Evolutionary conservation across 2,888 invertebrate species (phyloP).

Genomic region (Dysmachus trigonus): DNA sequence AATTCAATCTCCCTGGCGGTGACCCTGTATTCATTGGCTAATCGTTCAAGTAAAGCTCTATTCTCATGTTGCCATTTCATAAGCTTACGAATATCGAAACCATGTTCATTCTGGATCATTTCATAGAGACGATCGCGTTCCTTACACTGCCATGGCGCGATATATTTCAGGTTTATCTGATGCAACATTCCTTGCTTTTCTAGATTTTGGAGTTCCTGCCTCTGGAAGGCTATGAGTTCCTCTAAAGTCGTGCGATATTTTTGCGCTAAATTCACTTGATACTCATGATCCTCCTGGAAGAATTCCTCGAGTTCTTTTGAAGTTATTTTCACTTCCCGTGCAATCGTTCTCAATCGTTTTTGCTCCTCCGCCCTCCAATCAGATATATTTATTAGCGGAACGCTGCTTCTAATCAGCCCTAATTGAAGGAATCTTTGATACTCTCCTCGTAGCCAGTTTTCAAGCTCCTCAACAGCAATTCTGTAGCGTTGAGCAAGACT

Average conservation of each 20-base stretch:
- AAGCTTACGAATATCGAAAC: slow-evolving; percentile 56
- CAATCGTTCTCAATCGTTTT: slow-evolving; percentile 57
- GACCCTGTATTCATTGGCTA: slow-evolving; percentile 55
- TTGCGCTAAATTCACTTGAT: slow-evolving; percentile 55
- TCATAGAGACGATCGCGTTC: slow-evolving; percentile 61
- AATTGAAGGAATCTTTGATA: slow-evolving; percentile 58
- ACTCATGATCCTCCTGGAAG: slow-evolving; percentile 54
- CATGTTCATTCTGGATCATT: slow-evolving; percentile 56
- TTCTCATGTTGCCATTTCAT: slow-evolving; percentile 58
- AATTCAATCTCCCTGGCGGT: slow-evolving; percentile 54
- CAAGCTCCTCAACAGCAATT: slow-evolving; percentile 59
- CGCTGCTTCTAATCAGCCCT: slow-evolving; percentile 52
- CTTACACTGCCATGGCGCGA: slow-evolving; percentile 57
- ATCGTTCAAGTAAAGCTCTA: slow-evolving; percentile 51
- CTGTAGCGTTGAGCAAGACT: slow-evolving; percentile 58
- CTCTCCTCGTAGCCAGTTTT: slow-evolving; percentile 59
- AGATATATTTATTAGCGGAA: neutral
- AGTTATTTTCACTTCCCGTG: slow-evolving; percentile 56
- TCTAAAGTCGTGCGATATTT: slow-evolving; percentile 54
- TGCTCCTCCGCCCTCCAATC: slow-evolving; percentile 58
- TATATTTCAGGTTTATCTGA: slow-evolving; percentile 53
- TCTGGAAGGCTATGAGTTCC: slow-evolving; percentile 56
- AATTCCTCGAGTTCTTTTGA: slow-evolving; percentile 57
- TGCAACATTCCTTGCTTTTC: slow-evolving; percentile 56
- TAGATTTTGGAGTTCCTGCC: slow-evolving; percentile 54